Conservation (phyloP, 1,140 invertebrate genomes). For the Orchestia grillus region DNA sequence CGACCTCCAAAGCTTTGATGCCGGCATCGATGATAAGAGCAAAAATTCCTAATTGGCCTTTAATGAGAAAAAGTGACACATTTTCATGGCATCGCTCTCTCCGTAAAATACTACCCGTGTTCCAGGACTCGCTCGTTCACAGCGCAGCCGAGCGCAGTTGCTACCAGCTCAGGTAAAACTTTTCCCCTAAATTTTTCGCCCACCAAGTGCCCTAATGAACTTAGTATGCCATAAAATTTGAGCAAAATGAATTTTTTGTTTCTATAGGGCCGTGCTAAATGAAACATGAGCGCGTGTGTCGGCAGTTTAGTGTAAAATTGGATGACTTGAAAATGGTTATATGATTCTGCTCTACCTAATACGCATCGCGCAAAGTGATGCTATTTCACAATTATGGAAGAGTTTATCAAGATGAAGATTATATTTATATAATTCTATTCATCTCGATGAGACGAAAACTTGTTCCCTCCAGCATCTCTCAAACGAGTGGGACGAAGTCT, state of each 20-base stretch:
- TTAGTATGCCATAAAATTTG: neutral
- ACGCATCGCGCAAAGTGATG: neutral
- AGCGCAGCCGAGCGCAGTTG: neutral
- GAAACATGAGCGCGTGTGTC: neutral
- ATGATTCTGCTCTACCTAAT: neutral
- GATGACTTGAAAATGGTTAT: neutral
- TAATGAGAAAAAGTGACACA: neutral
- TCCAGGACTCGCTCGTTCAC: neutral
- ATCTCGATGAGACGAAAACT: too few species aligned
- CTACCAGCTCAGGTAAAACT: neutral
- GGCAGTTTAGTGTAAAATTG: neutral
- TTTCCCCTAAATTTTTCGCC: neutral
- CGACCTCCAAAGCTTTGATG: neutral
- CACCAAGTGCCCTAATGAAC: neutral
- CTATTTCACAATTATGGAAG: neutral
- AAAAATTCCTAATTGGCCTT: neutral
- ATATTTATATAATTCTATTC: too few species aligned
- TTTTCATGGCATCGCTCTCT: neutral
- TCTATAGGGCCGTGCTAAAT: neutral
- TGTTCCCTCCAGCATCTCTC: too few species aligned
- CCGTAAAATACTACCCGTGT: neutral
- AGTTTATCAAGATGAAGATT: too few species aligned
- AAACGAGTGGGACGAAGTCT: too few species aligned
- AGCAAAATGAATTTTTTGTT: neutral
- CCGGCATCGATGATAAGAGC: neutral